These are phyloP conservation scores for Melieria picta DNA, from an alignment of 2,888 invertebrate species.

Conservation along the genomic window DNA sequence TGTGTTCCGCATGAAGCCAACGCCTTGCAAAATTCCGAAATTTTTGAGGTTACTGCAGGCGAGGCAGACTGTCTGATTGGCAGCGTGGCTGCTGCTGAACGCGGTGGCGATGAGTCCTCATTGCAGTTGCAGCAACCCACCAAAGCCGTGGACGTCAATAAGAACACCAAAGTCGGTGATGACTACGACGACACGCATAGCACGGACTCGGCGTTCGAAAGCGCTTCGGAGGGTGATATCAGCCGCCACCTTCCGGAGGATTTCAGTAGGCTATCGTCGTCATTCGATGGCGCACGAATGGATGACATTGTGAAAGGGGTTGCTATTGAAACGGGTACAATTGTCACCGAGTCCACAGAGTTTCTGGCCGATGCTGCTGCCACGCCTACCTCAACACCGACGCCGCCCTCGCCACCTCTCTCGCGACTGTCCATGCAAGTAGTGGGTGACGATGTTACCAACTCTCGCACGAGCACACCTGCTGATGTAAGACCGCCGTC, in stretches of 20 bases:
- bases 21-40: slow-evolving; percentile 32
- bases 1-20: slow-evolving; percentile 7
- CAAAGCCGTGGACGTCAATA: slow-evolving; percentile 60
- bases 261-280: slow-evolving; percentile 57
- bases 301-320: slow-evolving; percentile 57
- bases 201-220: slow-evolving; percentile 64
- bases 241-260: slow-evolving; percentile 63
- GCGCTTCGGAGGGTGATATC: slow-evolving; percentile 64
- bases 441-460: slow-evolving; percentile 14
- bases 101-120: slow-evolving; percentile 28
- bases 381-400: slow-evolving; percentile 49
- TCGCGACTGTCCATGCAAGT: slow-evolving; percentile 20
- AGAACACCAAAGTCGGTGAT: slow-evolving; percentile 56
- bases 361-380: slow-evolving; percentile 49
- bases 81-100: slow-evolving; percentile 30
- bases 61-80: slow-evolving; percentile 55
- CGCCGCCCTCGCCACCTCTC: slow-evolving; percentile 41
- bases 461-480: slow-evolving; percentile 21
- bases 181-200: slow-evolving; percentile 63
- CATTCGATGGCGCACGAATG: slow-evolving; percentile 56
- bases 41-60: slow-evolving; percentile 58
- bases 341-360: slow-evolving; percentile 62
- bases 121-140: slow-evolving; percentile 41
- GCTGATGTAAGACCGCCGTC: slow-evolving; percentile 26
- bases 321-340: slow-evolving; percentile 61